Evolutionary conservation across 2,797 vertebrate genomes (phyloP).

Genomic region (Sebastes ruberrimus): DNA sequence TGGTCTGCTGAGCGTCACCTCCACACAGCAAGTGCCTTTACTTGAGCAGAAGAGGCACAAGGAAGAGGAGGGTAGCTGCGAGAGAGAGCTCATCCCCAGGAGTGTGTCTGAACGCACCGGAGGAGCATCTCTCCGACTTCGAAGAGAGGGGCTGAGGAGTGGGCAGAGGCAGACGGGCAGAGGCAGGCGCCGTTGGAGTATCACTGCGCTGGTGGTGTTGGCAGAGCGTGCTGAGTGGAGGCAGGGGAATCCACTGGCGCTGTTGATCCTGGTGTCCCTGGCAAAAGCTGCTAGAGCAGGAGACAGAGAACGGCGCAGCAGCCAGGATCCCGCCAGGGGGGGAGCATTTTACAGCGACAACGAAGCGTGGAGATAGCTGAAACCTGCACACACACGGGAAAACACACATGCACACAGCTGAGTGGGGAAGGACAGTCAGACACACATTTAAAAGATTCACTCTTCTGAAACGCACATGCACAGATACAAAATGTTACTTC

Average conservation of each 20-base stretch:
- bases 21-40: constrained; percentile 81
- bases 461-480: constrained; percentile 19
- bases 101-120: constrained; percentile 45
- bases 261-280: constrained; percentile 62
- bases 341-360: constrained; percentile 62
- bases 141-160: constrained; percentile 37
- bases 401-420: constrained; percentile 34
- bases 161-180: constrained; percentile 39
- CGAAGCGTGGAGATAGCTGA: constrained; percentile 63
- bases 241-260: constrained; percentile 48
- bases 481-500: constrained; percentile 7
- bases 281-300: constrained; percentile 51
- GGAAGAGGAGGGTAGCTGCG: constrained; percentile 57
- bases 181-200: constrained; percentile 41
- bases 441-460: constrained; percentile 46
- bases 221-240: constrained; percentile 55
- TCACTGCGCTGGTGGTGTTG: constrained; percentile 40
- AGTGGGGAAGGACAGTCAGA: constrained; percentile 30
- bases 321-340: constrained; percentile 56
- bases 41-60: constrained; percentile 72
- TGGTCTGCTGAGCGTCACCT: constrained; percentile 76
- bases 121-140: constrained; percentile 59
- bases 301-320: constrained; percentile 44
- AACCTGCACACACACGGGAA: constrained; percentile 28
- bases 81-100: constrained; percentile 24